Evolutionary conservation across 2,113 vertebrate genomes (phyloP).

Genomic region (Mustela lutreola): DNA sequence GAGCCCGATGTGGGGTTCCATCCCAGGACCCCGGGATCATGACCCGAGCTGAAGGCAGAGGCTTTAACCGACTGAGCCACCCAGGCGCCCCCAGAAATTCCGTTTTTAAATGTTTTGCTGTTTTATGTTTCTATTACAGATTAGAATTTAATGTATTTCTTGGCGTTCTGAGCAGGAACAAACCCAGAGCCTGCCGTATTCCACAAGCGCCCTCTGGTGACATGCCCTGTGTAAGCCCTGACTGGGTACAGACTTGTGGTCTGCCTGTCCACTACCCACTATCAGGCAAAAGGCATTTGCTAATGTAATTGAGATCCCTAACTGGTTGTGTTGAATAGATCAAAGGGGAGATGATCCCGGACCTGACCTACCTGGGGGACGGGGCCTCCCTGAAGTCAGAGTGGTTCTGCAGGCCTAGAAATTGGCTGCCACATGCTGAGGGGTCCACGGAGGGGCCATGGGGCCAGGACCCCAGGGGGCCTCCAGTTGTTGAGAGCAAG

Average conservation of each 20-base stretch:
- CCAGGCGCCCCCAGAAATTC: neutral
- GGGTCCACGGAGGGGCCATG: fast-evolving
- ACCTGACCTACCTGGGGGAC: neutral
- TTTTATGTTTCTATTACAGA: neutral
- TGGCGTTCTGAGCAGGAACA: neutral
- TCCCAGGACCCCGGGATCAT: too few relatives aligned
- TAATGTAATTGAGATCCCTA: neutral
- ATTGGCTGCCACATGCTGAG: neutral
- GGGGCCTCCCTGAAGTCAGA: neutral
- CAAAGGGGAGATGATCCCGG: neutral
- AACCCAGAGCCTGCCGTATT: neutral
- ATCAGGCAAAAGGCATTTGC: neutral
- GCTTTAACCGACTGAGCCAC: too few relatives aligned
- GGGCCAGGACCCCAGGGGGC: neutral
- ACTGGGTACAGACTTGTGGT: too few relatives aligned
- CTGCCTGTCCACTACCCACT: neutral
- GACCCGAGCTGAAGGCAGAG: too few relatives aligned
- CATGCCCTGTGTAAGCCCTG: neutral
- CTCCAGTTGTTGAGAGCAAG: neutral
- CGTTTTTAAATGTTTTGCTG: neutral
- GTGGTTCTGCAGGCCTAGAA: neutral
- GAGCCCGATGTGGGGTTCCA: too few relatives aligned
- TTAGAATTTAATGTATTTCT: neutral
- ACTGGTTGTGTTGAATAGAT: neutral
- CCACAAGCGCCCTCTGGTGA: conserved; percentile 26